These are phyloP conservation scores for Ctenicera cuprea DNA, from an alignment of 2,888 invertebrate species.

Conservation along the genomic window DNA sequence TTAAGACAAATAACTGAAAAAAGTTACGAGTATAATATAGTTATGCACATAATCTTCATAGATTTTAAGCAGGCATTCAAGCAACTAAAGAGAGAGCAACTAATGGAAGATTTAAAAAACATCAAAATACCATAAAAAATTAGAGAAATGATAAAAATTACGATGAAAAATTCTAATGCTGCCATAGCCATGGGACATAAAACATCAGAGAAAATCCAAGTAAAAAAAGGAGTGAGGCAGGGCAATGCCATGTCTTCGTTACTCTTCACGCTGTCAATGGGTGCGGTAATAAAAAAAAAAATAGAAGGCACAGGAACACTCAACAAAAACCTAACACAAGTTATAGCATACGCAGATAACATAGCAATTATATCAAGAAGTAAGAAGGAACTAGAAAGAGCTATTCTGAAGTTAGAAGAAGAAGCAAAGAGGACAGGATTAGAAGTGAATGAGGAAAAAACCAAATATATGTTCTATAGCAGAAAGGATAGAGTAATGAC, in stretches of 20 bases:
- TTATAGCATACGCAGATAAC: neutral
- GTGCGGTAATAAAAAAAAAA: neutral
- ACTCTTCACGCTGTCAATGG: neutral
- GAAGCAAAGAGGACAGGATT: neutral
- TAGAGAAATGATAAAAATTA: slow-evolving; percentile 9
- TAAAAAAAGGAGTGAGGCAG: neutral
- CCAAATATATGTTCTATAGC: slow-evolving; percentile 6
- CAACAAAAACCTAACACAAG: neutral
- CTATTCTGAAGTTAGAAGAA: too few relatives aligned
- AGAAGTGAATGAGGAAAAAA: slow-evolving; percentile 15
- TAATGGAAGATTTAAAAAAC: neutral
- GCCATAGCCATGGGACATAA: neutral
- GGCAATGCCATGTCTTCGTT: neutral
- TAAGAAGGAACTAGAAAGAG: neutral
- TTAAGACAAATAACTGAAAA: slow-evolving; percentile 7
- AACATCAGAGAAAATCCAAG: slow-evolving; percentile 29
- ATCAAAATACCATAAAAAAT: neutral
- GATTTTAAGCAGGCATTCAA: too few relatives aligned
- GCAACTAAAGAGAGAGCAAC: neutral
- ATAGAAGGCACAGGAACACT: slow-evolving; percentile 8
- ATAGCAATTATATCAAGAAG: slow-evolving; percentile 1
- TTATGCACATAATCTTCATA: neutral
- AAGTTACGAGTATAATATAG: slow-evolving; percentile 6
- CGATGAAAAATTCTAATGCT: neutral
- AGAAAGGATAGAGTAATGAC: neutral